Base-by-base conservation (phyloP, 2,113 vertebrate species). In the Dromiciops gliroides region DNA sequence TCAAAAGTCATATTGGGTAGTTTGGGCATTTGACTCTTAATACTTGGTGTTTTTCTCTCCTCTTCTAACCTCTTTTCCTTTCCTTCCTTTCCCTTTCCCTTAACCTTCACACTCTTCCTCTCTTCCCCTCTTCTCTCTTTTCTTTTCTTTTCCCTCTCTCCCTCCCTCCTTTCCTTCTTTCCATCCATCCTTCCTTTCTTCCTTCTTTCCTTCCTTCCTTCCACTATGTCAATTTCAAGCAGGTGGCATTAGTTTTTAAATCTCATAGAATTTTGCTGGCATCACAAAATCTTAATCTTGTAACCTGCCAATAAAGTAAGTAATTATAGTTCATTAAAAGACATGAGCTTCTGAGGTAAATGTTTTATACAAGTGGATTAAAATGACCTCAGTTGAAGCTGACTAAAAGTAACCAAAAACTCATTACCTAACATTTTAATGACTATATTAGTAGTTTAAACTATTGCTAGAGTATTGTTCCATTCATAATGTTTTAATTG, bases 341-440 rank as follows among this genome's bases (percentile, higher is more conserved):
- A 93, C 28, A 22, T 47, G 50, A 92, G 19, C 48, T 90, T 94
- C 60, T 95, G 56, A 89, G 89, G 96, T 93, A 94, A 26, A 1
- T 51, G 16, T 94, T 56, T 95, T 95, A 91, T 67, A 51, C 88
- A 51, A 90, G 4, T 91, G 53, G 83, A 0, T 52, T 92, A 3
- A 92, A 94, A 92, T 60, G 88, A 75, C 24, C 44, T n/a, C 93
- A 93, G 22, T 9, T 90, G 67, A 14, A 67, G 1, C 2, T 96
- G 22, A 92, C 12, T 37, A 88, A 93, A 95, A 12, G 1, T 89
- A 93, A 49, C 1, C 50, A 90, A 93, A 89, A 51, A 92, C 37
- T n/a, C 37, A 52, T 90, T 12, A 14, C 7, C 10, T 97, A 49
- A 23, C 1, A 48, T 67, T 91, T 67, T 90, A 93, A 47, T 90